Base-by-base conservation (phyloP, 2,113 vertebrate species). In the Ramphastos sulfuratus region DNA sequence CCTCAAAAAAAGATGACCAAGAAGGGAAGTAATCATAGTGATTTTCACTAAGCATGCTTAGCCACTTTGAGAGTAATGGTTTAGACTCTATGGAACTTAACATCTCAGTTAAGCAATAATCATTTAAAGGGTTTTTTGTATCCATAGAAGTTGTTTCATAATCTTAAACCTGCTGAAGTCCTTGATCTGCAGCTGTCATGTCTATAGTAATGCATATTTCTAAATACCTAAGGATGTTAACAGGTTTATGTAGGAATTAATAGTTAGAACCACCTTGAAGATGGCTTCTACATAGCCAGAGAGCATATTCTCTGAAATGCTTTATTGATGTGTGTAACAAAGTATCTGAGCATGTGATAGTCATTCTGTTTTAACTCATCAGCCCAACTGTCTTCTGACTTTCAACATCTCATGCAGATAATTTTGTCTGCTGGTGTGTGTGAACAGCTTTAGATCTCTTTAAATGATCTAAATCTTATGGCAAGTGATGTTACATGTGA, bases 281-380 rank as follows among this genome's bases (percentile, higher is more conserved):
- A 60, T 78, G 46, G 13, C 31, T 66, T 59, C 35, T 30, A 4
- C 85, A 27, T 23, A 59, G 33, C 33, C 64, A 37, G 5, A 74
- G 46, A 1, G 2, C 19, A 6, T 85, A 37, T 78, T 71, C 70
- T 59, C 89, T 88, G 33, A 77, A 93, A 71, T 0, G 0, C 77
- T 89, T 79, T 70, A 75, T 7, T 90, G 71, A 94, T 94, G 54
- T 66, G 52, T 78, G 31, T 76, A 81, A 56, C 52, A 39, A 78
- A 89, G 24, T 71, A 44, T 75, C 48, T 76, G 61, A 89, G 44
- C 92, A 83, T 94, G 95, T 96, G 96, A 95, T 85, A 69, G 63
- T 97, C 95, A 91, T 92, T 94, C 83, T 69, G 33, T 64, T 82
- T 39, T 87, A 91, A 96, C 55, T 93, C 77, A 73, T 87, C 60